Evolutionary conservation across 2,113 vertebrate genomes (phyloP).

Genomic region (Pao palembangensis): DNA sequence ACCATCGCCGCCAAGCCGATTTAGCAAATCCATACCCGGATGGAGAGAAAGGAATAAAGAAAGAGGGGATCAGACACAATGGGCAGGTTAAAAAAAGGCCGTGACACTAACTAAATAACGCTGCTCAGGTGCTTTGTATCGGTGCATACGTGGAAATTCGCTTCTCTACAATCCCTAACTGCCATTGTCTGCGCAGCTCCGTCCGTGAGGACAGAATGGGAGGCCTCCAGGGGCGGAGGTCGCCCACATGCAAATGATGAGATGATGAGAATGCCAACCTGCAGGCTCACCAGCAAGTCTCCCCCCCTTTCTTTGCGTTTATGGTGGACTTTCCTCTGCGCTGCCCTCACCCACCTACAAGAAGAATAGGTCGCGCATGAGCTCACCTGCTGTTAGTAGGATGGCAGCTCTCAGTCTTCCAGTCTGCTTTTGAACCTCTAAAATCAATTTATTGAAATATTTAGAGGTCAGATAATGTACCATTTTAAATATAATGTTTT

Average conservation of each 20-base stretch:
- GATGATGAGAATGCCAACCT: slow-evolving; percentile 57
- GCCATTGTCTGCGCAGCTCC: slow-evolving; percentile 63
- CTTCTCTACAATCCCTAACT: slow-evolving; percentile 33
- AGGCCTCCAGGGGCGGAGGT: slow-evolving; percentile 64
- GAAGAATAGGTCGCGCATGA: not conserved
- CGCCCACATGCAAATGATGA: slow-evolving; percentile 64
- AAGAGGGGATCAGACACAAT: slow-evolving; percentile 43
- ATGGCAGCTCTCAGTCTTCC: not conserved
- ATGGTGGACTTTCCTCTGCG: slow-evolving; percentile 18
- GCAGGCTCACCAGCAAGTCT: slow-evolving; percentile 31
- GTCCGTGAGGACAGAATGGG: slow-evolving; percentile 60
- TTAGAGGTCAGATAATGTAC: too few relatives aligned
- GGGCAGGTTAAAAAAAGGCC: slow-evolving; percentile 30
- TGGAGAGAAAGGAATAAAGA: slow-evolving; percentile 36
- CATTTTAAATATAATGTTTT: too few relatives aligned
- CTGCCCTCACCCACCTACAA: slow-evolving; percentile 37
- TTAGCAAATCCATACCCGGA: slow-evolving; percentile 14
- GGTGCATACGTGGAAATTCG: slow-evolving; percentile 31
- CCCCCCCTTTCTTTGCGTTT: not conserved
- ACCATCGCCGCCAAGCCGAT: slow-evolving; percentile 21
- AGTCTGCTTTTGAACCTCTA: too few relatives aligned
- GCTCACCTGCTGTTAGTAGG: not conserved
- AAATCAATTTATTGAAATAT: too few relatives aligned
- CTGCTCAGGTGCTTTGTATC: slow-evolving; percentile 41
- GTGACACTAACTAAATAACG: slow-evolving; percentile 38